Evolutionary conservation across 2,113 vertebrate species (phyloP), one percentile per base, ranked within the genome.

Genomic region (Lipophrys pholis): DNA sequence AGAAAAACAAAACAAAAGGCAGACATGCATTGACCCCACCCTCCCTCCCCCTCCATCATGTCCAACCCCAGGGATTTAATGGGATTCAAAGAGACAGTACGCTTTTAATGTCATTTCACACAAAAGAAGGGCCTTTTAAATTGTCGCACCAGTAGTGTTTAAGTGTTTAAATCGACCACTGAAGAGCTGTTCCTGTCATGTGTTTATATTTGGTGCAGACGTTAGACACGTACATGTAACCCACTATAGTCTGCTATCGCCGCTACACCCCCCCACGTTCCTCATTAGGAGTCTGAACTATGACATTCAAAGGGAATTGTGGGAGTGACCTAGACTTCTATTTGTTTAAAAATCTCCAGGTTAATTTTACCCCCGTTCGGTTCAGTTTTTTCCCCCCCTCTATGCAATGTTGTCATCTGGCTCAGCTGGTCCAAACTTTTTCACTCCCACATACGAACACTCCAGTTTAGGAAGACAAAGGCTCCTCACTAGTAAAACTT

Each of bases 31-130:
- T 83, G 81, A 86, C 85, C 87, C 75, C 21, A 30, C 21, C 21
- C 21, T 30, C 21, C 21, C 21, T 30, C 21, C 21, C 21, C 21
- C 21, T 56, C 73, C 59, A 72, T 84, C 78, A 73, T 83, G 80
- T 76, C 73, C 82, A 68, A 87, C 62, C 80, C 88, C 76, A 76
- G 78, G 76, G 87, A 78, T 80, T 77, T 59, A 79, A 75, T 68
- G 79, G 82, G 86, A 88, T 90, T 92, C 75, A 84, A 92, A 94
- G 89, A 93, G 90, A 94, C 90, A 90, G 92, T 90, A 90, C 75
- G 78, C 87, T 85, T 95, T 94, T 91, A 91, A 93, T 88, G 75
- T 85, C 69, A 79, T 84, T 90, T 78, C 78, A 80, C 78, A 80
- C 84, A 74, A 77, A 88, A 85, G 65, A 92, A 87, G 84, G 87